Evolutionary conservation across 2,113 vertebrate genomes (phyloP).

Genomic region (Xiphophorus hellerii): DNA sequence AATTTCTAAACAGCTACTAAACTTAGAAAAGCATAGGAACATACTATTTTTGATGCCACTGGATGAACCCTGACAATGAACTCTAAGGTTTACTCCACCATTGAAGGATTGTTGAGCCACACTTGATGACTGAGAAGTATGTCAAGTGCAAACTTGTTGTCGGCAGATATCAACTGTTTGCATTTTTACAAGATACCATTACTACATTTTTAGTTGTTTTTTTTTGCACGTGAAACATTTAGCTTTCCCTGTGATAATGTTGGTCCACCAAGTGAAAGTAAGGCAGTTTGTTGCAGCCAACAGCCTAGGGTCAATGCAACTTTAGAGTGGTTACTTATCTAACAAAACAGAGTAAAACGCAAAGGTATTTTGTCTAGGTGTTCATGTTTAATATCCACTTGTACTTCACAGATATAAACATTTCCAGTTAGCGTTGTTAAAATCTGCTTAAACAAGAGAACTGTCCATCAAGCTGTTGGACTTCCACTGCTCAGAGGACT

Average conservation of each 20-base stretch:
- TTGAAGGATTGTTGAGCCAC: background rate
- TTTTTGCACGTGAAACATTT: background rate
- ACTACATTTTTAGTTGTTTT: rapidly evolving
- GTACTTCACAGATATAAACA: background rate
- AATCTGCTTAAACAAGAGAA: background rate
- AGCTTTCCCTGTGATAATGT: background rate
- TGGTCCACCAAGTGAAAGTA: background rate
- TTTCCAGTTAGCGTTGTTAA: background rate
- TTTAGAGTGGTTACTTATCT: background rate
- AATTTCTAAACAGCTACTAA: background rate
- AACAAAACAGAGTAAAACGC: background rate
- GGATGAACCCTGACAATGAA: background rate
- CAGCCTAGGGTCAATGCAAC: background rate
- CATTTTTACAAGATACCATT: background rate
- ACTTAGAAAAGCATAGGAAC: background rate
- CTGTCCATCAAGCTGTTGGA: background rate
- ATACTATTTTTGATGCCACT: background rate
- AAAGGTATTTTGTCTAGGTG: background rate
- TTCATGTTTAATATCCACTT: background rate
- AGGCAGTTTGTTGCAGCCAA: background rate
- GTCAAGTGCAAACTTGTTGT: background rate
- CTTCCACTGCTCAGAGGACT: background rate
- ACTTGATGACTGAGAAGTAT: background rate
- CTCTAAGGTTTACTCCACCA: background rate
- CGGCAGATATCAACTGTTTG: background rate